Percentiles rank a stretch among this genome's conserved stretches.
phyloP scores from a whole-genome alignment of 1,140 invertebrate genomes.

The Drosophila ananassae region DNA sequence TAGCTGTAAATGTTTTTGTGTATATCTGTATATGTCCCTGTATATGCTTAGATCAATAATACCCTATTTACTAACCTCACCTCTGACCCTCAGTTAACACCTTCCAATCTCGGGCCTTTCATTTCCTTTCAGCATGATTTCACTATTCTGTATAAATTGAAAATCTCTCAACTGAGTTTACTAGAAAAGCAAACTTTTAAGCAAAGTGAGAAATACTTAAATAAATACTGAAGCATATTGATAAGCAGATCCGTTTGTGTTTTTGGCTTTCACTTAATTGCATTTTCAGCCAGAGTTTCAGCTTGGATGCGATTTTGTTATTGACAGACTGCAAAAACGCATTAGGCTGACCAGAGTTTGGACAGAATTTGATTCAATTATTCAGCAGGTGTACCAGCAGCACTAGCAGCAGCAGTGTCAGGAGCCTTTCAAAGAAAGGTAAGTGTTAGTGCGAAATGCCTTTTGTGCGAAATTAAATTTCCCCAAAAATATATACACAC shows the following conservation, averaged over 20 bases:
- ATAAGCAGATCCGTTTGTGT: conserved; percentile 56
- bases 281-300: conserved; percentile 20
- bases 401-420: not conserved
- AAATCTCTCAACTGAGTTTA: conserved; percentile 50
- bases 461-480: conserved; percentile 31
- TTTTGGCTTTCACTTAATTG: conserved; percentile 40
- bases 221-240: conserved; percentile 76
- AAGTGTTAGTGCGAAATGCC: conserved; percentile 23
- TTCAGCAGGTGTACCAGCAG: not conserved
- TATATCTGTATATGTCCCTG: conserved; percentile 29
- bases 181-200: conserved; percentile 37
- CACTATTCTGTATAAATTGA: conserved; percentile 49
- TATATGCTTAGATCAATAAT: conserved; percentile 40
- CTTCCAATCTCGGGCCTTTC: not conserved
- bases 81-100: conserved; percentile 29
- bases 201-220: conserved; percentile 71
- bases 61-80: conserved; percentile 12
- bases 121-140: conserved; percentile 16
- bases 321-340: conserved; percentile 8
- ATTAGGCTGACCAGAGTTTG: conserved; percentile 3
- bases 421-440: conserved; percentile 15
- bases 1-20: conserved; percentile 45
- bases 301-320: conserved; percentile 5
- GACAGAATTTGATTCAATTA: conserved; percentile 36
- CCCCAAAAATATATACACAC: conserved; percentile 6